Evolutionary conservation across 2,113 vertebrate species (phyloP).

Genomic region (Dermatemys mawii): DNA sequence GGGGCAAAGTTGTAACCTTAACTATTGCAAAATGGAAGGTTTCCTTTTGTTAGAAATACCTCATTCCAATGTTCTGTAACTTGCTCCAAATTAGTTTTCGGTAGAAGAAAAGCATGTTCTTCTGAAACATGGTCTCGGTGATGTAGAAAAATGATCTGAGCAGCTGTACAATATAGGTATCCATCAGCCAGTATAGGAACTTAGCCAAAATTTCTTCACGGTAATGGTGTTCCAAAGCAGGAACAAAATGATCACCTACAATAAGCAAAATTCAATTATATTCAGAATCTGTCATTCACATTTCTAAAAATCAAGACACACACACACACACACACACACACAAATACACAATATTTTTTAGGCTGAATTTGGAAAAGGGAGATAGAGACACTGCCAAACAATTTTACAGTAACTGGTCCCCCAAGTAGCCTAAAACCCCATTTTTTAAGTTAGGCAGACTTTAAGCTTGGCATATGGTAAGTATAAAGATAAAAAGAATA

Average conservation of each 20-base stretch:
- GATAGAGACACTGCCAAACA: not conserved
- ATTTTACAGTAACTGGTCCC: not conserved
- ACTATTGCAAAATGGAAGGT: not conserved
- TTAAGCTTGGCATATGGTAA: not conserved
- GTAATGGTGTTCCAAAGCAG: constrained; percentile 85
- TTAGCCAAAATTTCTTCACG: constrained; percentile 84
- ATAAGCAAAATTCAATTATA: constrained; percentile 24
- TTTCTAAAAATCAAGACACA: not conserved
- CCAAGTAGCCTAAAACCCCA: not conserved
- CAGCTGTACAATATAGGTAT: constrained; percentile 82
- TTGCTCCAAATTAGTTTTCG: constrained; percentile 86
- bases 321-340: too few species aligned
- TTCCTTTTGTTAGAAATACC: constrained; percentile 73
- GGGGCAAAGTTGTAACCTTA: not conserved
- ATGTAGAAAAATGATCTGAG: constrained; percentile 90
- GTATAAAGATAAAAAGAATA: not conserved
- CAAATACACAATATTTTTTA: too few species aligned
- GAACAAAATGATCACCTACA: constrained; percentile 68
- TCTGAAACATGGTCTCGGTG: constrained; percentile 92
- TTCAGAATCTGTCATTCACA: not conserved
- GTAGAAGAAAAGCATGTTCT: constrained; percentile 91
- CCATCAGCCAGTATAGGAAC: constrained; percentile 90
- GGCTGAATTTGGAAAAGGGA: not conserved
- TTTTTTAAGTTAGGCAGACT: not conserved
- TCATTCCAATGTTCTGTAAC: constrained; percentile 85